These are phyloP conservation scores for Cyclophora punctaria DNA, from an alignment of 2,888 invertebrate species.

Conservation along the genomic window DNA sequence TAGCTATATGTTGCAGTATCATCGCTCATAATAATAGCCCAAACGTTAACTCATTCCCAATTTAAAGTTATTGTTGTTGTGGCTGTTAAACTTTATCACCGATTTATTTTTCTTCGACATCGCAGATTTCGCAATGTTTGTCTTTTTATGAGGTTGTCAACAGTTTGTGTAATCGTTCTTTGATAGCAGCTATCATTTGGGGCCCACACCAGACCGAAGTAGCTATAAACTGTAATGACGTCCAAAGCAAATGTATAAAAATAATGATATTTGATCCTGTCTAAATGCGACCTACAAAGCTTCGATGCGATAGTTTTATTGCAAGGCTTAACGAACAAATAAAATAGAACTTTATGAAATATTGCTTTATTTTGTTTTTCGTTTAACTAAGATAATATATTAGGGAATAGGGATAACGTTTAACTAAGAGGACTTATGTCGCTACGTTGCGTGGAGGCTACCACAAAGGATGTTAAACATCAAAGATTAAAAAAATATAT, in stretches of 20 bases:
- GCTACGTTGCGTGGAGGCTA: too few species aligned
- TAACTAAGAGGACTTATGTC: too few species aligned
- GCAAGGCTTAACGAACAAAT: too few species aligned
- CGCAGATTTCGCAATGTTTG: constrained; percentile 58
- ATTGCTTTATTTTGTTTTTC: too few species aligned
- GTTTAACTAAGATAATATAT: too few species aligned
- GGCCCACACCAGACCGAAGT: constrained; percentile 37
- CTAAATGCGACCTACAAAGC: too few species aligned
- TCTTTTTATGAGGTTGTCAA: constrained; percentile 61
- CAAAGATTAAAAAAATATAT: too few species aligned
- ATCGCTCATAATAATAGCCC: not conserved
- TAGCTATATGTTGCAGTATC: too few species aligned
- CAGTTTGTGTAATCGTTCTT: constrained; percentile 61
- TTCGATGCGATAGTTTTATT: too few species aligned
- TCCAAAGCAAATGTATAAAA: constrained; percentile 43
- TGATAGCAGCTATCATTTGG: constrained; percentile 62
- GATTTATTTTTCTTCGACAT: constrained; percentile 61
- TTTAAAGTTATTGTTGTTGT: constrained; percentile 38
- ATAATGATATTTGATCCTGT: constrained; percentile 21
- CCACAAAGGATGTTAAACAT: too few species aligned
- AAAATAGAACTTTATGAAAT: too few species aligned
- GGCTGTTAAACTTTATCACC: constrained; percentile 47
- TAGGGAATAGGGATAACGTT: too few species aligned
- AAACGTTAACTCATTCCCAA: constrained; percentile 21
- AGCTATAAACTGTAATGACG: constrained; percentile 56